These are phyloP conservation scores for Thomomys bottae DNA, from an alignment of 2,113 vertebrate genomes.

Conservation along the genomic window DNA sequence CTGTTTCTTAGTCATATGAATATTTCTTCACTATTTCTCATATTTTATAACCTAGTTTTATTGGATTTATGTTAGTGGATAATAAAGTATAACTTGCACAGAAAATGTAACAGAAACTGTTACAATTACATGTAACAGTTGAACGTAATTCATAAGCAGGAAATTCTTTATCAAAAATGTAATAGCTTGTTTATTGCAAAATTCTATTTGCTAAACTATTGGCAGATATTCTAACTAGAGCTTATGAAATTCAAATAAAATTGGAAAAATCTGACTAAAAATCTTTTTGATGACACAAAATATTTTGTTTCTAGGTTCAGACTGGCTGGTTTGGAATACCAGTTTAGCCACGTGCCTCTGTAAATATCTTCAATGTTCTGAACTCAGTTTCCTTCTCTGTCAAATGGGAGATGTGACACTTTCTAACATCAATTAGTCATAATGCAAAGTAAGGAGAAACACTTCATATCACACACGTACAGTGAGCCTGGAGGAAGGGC, in stretches of 20 bases:
- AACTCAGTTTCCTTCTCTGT: not conserved
- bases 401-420: not conserved
- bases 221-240: not conserved
- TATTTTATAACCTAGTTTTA: conserved; percentile 19
- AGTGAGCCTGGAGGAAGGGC: not conserved
- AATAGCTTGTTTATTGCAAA: not conserved
- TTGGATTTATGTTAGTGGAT: not conserved
- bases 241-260: conserved; percentile 31
- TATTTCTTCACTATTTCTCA: conserved; percentile 9
- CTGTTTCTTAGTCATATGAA: too few species aligned
- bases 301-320: not conserved
- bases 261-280: not conserved
- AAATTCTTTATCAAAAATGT: not conserved
- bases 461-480: not conserved
- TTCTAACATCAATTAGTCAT: not conserved
- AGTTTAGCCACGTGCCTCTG: not conserved
- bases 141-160: not conserved
- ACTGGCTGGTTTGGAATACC: not conserved
- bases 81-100: not conserved
- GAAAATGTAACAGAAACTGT: not conserved
- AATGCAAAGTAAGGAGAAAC: not conserved
- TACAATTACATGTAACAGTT: not conserved
- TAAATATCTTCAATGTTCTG: not conserved
- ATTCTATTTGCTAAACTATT: not conserved
- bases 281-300: not conserved